Percentiles rank a stretch among this genome's conserved stretches.
Evolutionary conservation across 2,113 vertebrate genomes (phyloP).

Genomic region (Nycticebus coucang): DNA sequence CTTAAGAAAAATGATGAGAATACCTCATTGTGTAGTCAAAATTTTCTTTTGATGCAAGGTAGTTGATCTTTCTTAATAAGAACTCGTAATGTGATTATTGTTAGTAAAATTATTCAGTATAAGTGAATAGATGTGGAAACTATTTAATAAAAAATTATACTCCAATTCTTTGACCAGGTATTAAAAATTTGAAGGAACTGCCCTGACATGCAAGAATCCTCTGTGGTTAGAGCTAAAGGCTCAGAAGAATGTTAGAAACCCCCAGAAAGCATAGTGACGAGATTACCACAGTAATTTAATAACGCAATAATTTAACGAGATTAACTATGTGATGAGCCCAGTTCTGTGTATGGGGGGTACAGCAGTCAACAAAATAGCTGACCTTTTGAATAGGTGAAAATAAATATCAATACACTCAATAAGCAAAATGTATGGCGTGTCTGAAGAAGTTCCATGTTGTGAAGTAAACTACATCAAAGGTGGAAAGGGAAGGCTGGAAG

Average conservation of each 20-base stretch:
- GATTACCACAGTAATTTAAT: not conserved
- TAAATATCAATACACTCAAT: not conserved
- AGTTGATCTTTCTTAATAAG: not conserved
- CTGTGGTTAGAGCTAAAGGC: not conserved
- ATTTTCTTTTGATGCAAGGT: not conserved
- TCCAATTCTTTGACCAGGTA: not conserved
- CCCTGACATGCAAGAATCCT: not conserved
- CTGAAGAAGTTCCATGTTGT: not conserved
- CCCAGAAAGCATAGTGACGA: not conserved
- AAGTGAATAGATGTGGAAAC: not conserved
- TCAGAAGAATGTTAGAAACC: not conserved
- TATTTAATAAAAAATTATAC: not conserved
- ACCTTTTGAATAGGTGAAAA: not conserved
- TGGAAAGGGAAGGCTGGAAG: not conserved
- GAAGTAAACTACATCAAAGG: not conserved
- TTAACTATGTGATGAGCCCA: not conserved
- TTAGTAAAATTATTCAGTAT: not conserved
- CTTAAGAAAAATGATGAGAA: not conserved
- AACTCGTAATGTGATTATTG: not conserved
- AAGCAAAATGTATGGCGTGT: not conserved
- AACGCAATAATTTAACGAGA: not conserved
- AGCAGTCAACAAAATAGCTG: not conserved
- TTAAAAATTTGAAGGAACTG: not conserved
- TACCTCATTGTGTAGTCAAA: not conserved
- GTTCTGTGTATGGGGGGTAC: not conserved